These are phyloP conservation scores for Mythimna pallens DNA, from an alignment of 2,888 invertebrate genomes.

Conservation along the genomic window DNA sequence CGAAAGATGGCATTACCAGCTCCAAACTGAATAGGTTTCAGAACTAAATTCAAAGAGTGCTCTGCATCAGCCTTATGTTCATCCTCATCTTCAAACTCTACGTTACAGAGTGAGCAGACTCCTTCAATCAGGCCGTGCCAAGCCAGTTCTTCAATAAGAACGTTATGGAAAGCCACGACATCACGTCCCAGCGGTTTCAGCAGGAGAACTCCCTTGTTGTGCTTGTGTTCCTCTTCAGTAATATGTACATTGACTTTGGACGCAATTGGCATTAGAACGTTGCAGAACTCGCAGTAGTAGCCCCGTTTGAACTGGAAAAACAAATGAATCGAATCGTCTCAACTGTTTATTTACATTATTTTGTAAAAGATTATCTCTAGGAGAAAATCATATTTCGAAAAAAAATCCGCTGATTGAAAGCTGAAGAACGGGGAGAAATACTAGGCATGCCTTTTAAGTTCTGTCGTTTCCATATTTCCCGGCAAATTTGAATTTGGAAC, in stretches of 20 bases:
- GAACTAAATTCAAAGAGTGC: conserved; percentile 76
- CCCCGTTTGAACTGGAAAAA: conserved; percentile 75
- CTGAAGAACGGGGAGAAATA: too few species aligned
- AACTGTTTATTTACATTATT: not conserved
- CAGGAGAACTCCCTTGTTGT: conserved; percentile 64
- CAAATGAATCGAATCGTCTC: not conserved
- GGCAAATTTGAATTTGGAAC: too few species aligned
- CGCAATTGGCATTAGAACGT: conserved; percentile 70
- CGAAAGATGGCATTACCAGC: conserved; percentile 71
- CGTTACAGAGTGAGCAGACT: conserved; percentile 76
- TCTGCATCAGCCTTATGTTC: conserved; percentile 70
- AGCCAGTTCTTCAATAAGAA: conserved; percentile 71
- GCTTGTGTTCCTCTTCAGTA: conserved; percentile 68
- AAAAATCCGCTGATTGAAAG: too few species aligned
- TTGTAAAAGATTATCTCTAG: not conserved
- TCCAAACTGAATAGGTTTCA: conserved; percentile 71
- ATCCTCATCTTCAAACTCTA: conserved; percentile 72
- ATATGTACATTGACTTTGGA: conserved; percentile 76
- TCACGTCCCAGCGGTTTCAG: conserved; percentile 63
- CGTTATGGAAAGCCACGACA: conserved; percentile 70
- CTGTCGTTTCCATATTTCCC: too few species aligned
- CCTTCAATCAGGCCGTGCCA: conserved; percentile 79
- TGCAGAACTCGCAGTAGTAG: conserved; percentile 81
- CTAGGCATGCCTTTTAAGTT: too few species aligned
- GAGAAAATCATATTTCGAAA: too few species aligned